Evolutionary conservation across 1,140 invertebrate species (phyloP), one percentile per base, ranked within the genome.

Genomic region (Leptinotarsa texana): DNA sequence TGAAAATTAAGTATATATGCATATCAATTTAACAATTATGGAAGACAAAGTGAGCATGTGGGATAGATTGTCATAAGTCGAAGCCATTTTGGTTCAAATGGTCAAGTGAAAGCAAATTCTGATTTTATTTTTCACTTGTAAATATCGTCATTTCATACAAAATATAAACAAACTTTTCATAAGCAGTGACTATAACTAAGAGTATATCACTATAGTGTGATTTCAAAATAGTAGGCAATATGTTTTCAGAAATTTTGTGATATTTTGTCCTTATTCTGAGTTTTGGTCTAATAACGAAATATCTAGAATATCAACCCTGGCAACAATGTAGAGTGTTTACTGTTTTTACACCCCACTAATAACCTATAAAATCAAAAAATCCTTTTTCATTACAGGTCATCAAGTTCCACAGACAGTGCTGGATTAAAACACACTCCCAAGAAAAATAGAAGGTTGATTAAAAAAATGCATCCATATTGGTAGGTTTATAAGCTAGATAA

Each of bases 401-500:
- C 49, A 51, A 51, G 49, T 51, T 51, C 49, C 49, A 51, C 49
- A 51, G 49, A 51, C 49, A 51, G 49, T 51, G 49, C n/a, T 51
- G 49, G 49, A 51, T 51, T 51, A n/a, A 51, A 51, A 51, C 49
- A 51, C 49, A 51, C 49, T 51, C 49, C 49, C 49, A 51, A 51
- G 49, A 51, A 51, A 51, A 51, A 51, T 51, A 51, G 49, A n/a
- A 51, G n/a, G n/a, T 51, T 51, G 49, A 51, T 51, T 51, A 51
- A 51, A 51, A 51, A 13, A 51, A 51, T 51, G 49, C 49, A 51
- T 51, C 17, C 49, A 51, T 51, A 51, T 51, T 51, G 49, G 49
- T 51, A 51, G 13, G n/a, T 51, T 51, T 15, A 51, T 51, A 15
- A 51, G 13, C 49, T 51, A 15, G 13, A 51, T 51, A 27, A n/a